phyloP scores from a whole-genome alignment of 2,888 invertebrate genomes.

The Steinernema scapterisci region DNA sequence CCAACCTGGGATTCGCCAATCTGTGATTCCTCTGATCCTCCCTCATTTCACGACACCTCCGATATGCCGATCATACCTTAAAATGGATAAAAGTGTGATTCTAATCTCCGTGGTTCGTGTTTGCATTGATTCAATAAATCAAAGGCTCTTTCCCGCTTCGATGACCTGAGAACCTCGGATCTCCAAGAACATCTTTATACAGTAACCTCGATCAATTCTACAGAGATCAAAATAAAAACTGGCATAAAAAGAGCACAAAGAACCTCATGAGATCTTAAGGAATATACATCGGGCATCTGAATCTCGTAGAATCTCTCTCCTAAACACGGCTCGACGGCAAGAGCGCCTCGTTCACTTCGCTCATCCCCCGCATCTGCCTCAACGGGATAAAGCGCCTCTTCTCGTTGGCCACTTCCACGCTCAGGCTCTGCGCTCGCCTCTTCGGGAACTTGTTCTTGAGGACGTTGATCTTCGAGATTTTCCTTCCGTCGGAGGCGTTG shows the following conservation, averaged over 20 bases:
- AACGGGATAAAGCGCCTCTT: not conserved
- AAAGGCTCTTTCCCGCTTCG: too few species aligned
- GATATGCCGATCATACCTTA: too few species aligned
- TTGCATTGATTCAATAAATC: too few species aligned
- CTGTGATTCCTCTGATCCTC: too few species aligned
- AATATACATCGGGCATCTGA: too few species aligned
- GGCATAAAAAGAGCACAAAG: not conserved
- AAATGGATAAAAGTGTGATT: too few species aligned
- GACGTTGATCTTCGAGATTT: slow-evolving; percentile 8
- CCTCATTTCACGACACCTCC: too few species aligned
- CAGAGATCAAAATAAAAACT: not conserved
- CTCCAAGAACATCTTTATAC: too few species aligned
- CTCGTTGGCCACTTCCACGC: not conserved
- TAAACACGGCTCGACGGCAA: not conserved
- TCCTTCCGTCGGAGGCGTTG: not conserved
- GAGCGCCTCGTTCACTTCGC: slow-evolving; percentile 18
- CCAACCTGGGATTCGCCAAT: too few species aligned
- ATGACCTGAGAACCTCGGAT: too few species aligned
- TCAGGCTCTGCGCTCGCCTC: not conserved
- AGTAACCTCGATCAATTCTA: not conserved
- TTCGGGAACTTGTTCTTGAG: slow-evolving; percentile 16
- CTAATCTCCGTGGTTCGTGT: too few species aligned
- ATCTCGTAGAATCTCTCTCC: not conserved
- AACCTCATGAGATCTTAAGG: too few species aligned
- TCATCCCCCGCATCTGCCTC: slow-evolving; percentile 17